Conservation (phyloP, 2,797 vertebrate genomes). For the Eospalax fontanierii region DNA sequence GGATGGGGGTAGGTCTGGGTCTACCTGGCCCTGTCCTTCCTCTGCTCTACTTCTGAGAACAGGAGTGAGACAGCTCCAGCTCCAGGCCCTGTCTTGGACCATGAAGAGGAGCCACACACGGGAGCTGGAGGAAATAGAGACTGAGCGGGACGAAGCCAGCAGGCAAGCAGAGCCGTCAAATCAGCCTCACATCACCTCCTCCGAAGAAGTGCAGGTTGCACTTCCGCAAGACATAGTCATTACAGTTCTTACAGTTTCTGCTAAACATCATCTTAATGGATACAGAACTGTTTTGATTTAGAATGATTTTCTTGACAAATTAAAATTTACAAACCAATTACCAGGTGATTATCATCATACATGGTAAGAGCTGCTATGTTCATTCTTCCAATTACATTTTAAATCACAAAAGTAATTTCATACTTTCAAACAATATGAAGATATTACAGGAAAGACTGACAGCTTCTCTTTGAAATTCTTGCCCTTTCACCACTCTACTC, state of each 20-base stretch:
- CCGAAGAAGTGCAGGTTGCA: background rate
- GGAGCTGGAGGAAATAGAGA: background rate
- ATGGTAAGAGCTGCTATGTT: background rate
- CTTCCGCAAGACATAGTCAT: background rate
- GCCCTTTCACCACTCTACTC: background rate
- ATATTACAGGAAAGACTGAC: constrained; percentile 28
- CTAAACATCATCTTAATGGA: background rate
- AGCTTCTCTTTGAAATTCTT: constrained; percentile 11
- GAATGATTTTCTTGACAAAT: constrained; percentile 59
- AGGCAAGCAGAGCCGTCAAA: background rate
- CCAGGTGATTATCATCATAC: constrained; percentile 40
- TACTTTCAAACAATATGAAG: constrained; percentile 28
- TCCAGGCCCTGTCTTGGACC: background rate
- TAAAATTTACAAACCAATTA: constrained; percentile 49
- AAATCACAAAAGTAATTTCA: constrained; percentile 62
- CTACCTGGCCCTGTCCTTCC: background rate
- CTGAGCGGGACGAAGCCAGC: background rate
- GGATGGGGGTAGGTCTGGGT: background rate
- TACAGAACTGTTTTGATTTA: constrained; percentile 16
- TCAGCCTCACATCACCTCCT: background rate
- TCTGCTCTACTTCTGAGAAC: background rate
- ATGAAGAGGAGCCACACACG: background rate
- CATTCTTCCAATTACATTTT: constrained; percentile 64
- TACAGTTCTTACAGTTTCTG: background rate
- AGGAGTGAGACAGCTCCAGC: too few relatives aligned